These are phyloP conservation scores for Conus ventricosus DNA, from an alignment of 1,140 invertebrate species.

Conservation along the genomic window DNA sequence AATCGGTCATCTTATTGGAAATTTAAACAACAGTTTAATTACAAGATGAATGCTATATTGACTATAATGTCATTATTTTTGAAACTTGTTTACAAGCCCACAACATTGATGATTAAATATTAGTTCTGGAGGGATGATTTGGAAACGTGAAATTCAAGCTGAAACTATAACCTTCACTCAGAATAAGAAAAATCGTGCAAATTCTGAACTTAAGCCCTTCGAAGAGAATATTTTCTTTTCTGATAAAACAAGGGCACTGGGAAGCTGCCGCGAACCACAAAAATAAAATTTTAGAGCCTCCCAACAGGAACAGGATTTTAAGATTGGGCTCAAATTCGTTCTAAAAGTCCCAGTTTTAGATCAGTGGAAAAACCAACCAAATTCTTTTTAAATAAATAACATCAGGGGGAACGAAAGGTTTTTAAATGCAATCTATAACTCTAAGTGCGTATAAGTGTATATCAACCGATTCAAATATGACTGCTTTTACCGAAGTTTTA, in stretches of 20 bases:
- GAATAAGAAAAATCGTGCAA: slow-evolving; percentile 17
- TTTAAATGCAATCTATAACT: slow-evolving; percentile 31
- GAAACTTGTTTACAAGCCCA: background rate
- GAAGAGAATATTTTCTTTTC: background rate
- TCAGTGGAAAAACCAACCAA: slow-evolving; percentile 48
- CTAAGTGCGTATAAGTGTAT: slow-evolving; percentile 23
- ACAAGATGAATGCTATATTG: background rate
- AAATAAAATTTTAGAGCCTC: slow-evolving; percentile 38
- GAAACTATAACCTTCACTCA: slow-evolving; percentile 5
- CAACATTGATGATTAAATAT: slow-evolving; percentile 12
- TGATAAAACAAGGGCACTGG: background rate
- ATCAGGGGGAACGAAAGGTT: slow-evolving; percentile 38
- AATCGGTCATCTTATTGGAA: slow-evolving; percentile 37
- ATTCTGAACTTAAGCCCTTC: background rate
- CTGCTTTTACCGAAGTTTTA: slow-evolving; percentile 37
- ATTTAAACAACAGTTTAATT: slow-evolving; percentile 48
- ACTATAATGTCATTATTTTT: background rate
- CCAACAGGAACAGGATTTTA: slow-evolving; percentile 33
- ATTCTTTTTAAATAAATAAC: slow-evolving; percentile 43
- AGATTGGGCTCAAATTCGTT: slow-evolving; percentile 38
- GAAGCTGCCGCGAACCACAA: background rate
- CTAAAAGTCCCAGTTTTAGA: slow-evolving; percentile 39
- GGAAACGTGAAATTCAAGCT: slow-evolving; percentile 33
- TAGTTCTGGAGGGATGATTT: slow-evolving; percentile 34
- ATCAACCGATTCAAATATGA: slow-evolving; percentile 32